Conservation (phyloP, 2,888 invertebrate genomes). For the Acholoe squamosa region DNA sequence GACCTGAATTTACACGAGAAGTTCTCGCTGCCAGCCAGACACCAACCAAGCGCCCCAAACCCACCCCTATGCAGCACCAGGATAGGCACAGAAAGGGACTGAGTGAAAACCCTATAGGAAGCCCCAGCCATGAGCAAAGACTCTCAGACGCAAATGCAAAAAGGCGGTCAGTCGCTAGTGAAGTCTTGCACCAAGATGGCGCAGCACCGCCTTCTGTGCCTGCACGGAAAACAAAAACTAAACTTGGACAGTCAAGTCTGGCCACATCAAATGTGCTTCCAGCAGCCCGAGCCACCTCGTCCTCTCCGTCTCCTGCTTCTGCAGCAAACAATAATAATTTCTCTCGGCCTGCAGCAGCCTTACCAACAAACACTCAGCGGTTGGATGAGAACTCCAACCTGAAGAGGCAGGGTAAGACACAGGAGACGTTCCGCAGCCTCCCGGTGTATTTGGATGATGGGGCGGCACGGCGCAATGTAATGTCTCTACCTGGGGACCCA, state of each 20-base stretch:
- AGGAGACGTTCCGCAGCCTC: slow-evolving; percentile 31
- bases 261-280: slow-evolving; percentile 70
- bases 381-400: slow-evolving; percentile 57
- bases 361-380: not conserved
- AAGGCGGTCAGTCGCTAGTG: not conserved
- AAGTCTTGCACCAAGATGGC: not conserved
- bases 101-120: not conserved
- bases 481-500: not conserved
- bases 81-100: not conserved
- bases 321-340: slow-evolving; percentile 43
- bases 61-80: not conserved
- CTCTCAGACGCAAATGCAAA: not conserved
- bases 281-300: slow-evolving; percentile 62
- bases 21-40: slow-evolving; percentile 47
- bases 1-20: not conserved
- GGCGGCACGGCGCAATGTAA: not conserved
- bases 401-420: not conserved
- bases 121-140: not conserved
- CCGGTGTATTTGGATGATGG: slow-evolving; percentile 40
- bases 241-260: slow-evolving; percentile 75
- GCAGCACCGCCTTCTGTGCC: slow-evolving; percentile 58
- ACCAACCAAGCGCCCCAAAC: not conserved
- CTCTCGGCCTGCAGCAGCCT: not conserved
- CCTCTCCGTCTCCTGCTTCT: slow-evolving; percentile 68
- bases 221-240: slow-evolving; percentile 68